These are phyloP conservation scores for Meriones unguiculatus DNA, from an alignment of 2,113 vertebrate genomes.

Conservation along the genomic window DNA sequence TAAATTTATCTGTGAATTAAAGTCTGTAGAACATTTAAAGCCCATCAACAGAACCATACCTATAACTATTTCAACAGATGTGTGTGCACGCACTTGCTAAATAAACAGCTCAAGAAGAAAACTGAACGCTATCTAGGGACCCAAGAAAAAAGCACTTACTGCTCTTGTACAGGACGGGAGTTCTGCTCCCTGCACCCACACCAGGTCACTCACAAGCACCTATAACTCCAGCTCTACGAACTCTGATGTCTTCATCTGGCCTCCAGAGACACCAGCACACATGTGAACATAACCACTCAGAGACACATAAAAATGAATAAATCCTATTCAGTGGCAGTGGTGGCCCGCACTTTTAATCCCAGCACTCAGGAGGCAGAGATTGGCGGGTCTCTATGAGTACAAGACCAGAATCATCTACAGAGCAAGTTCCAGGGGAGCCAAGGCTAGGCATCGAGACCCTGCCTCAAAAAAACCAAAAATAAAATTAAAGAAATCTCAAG, in stretches of 20 bases:
- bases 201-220: not conserved
- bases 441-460: too few species aligned
- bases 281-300: not conserved
- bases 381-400: too few species aligned
- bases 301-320: not conserved
- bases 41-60: not conserved
- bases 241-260: not conserved
- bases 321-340: too few species aligned
- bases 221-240: not conserved
- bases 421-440: too few species aligned
- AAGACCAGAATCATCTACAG: too few species aligned
- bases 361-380: too few species aligned
- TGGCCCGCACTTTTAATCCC: too few species aligned
- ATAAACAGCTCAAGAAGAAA: not conserved
- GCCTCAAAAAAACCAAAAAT: too few species aligned
- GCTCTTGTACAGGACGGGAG: not conserved
- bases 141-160: not conserved
- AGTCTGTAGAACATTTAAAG: not conserved
- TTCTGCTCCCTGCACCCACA: not conserved
- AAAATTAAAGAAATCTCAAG: not conserved
- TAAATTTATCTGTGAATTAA: slow-evolving; percentile 12
- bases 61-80: not conserved
- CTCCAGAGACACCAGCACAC: not conserved
- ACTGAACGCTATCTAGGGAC: not conserved
- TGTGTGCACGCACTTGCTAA: not conserved